Evolutionary conservation across 2,113 vertebrate species (phyloP), one percentile per base, ranked within the genome.

Genomic region (Conger conger): DNA sequence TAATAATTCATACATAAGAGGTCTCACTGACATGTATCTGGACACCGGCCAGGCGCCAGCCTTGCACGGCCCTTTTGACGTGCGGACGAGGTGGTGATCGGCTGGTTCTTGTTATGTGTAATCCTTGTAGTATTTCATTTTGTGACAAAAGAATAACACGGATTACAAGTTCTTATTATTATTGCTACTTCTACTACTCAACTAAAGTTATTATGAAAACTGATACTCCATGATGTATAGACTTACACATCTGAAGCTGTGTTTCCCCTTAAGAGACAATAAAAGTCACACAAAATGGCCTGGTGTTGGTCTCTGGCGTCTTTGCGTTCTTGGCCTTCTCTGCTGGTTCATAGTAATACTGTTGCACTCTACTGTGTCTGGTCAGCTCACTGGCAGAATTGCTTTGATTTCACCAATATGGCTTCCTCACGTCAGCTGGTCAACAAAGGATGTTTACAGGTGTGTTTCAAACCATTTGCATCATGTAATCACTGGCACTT

Each of bases 101-200:
- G 85, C 89, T 86, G 38, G 84, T 87, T 90, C 88, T 88, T 85
- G 38, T 89, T 87, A 90, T 82, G 90, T 93, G 91, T 93, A 90
- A 91, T 89, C 84, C 76, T 84, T 90, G 83, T 90, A 89, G 87
- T 85, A 85, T 88, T 93, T 88, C 90, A 90, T 89, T 89, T 92
- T 89, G 82, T 91, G 87, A 92, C 86, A 54, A 86, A n/a, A 90
- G 87, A 90, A 85, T 89, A 90, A 86, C 45, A 89, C 82, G 87
- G 88, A 91, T 91, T 89, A 90, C 82, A 86, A 91, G 88, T 89
- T 92, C 90, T 88, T 92, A 87, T 91, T 89, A 87, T 84, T 92
- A 91, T 91, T 86, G 35, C 81, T 90, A 86, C 60, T 83, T 83
- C 57, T 76, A n/a, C 82, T 80, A 83, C 57, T 79, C 78, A 83